Conservation (phyloP, 2,113 vertebrate genomes). For the Phylloscopus whistleri region DNA sequence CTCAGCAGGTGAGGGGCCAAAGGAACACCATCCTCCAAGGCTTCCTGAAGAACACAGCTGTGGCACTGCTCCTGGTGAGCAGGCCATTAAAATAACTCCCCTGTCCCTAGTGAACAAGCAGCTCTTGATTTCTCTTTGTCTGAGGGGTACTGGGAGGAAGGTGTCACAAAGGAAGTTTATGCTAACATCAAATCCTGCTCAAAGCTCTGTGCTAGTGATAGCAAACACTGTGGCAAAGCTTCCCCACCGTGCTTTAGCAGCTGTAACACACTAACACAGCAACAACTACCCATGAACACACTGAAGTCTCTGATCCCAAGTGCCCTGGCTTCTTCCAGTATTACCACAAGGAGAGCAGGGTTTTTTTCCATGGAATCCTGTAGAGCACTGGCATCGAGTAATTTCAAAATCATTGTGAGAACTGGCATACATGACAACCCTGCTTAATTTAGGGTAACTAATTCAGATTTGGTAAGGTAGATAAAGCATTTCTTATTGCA, state of each 20-base stretch:
- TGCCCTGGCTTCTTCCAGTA: not conserved
- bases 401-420: not conserved
- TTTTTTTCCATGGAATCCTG: not conserved
- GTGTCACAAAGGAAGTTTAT: not conserved
- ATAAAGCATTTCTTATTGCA: not conserved
- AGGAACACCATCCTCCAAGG: not conserved
- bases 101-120: not conserved
- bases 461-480: not conserved
- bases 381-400: accelerated
- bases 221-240: not conserved
- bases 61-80: not conserved
- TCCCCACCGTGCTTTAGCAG: not conserved
- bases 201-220: not conserved
- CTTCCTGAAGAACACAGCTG: not conserved
- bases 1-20: not conserved
- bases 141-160: not conserved
- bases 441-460: not conserved
- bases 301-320: not conserved
- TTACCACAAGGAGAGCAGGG: not conserved
- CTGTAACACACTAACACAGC: not conserved
- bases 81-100: not conserved
- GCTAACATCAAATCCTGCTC: not conserved
- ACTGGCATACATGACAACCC: not conserved
- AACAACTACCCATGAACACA: not conserved
- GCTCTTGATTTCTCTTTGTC: not conserved